A percentile compares a stretch with the other conserved stretches of the same genome.
Conservation (phyloP, 2,797 vertebrate genomes). For the Myotis daubentonii region DNA sequence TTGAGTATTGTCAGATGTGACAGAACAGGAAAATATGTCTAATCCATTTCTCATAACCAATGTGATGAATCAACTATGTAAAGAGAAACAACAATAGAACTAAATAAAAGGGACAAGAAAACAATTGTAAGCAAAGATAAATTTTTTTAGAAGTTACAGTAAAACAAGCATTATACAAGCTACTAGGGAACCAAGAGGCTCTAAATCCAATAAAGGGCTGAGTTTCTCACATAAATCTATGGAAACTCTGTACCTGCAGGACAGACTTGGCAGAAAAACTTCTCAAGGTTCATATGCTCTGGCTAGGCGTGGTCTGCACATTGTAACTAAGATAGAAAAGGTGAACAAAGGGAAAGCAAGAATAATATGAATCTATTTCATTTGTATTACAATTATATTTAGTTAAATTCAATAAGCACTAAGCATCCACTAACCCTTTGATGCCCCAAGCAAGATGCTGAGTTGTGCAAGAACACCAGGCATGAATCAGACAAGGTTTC, state of each 20-base stretch:
- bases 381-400: conserved; percentile 61
- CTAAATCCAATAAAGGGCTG: conserved; percentile 41
- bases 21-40: conserved; percentile 56
- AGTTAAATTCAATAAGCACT: conserved; percentile 63
- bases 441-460: conserved; percentile 1
- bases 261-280: neutral
- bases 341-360: conserved; percentile 51
- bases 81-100: conserved; percentile 81
- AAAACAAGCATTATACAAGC: conserved; percentile 71
- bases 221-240: conserved; percentile 56
- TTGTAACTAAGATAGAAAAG: conserved; percentile 40
- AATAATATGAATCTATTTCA: conserved; percentile 57
- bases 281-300: neutral
- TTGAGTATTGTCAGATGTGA: neutral
- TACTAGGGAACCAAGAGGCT: neutral
- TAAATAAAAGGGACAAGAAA: conserved; percentile 81
- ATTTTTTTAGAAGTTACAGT: conserved; percentile 77
- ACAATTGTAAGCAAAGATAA: conserved; percentile 78
- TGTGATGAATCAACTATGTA: conserved; percentile 78
- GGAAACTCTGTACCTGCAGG: neutral
- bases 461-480: neutral
- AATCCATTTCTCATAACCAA: conserved; percentile 77
- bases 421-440: conserved; percentile 49
- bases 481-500: conserved; percentile 31
- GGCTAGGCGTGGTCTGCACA: neutral